Conservation (phyloP, 2,888 invertebrate species). For the Ornithoptera alexandrae region DNA sequence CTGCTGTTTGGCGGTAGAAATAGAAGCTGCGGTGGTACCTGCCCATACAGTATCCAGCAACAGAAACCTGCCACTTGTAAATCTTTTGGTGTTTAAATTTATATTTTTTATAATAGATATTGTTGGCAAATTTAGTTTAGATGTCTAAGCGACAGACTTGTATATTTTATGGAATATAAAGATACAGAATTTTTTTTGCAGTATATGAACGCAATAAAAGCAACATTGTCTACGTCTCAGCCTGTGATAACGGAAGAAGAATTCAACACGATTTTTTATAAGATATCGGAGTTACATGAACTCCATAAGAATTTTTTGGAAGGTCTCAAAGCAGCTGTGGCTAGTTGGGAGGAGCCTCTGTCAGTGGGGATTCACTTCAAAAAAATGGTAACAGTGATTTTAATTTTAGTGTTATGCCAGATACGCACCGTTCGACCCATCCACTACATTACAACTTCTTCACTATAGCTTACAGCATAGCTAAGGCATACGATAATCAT, state of each 20-base stretch:
- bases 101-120: neutral
- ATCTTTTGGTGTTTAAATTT: neutral
- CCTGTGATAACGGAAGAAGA: slow-evolving; percentile 94
- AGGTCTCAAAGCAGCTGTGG: slow-evolving; percentile 84
- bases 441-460: too few relatives aligned
- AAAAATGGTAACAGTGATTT: slow-evolving; percentile 80
- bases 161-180: too few relatives aligned
- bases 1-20: too few relatives aligned
- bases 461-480: too few relatives aligned
- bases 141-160: too few relatives aligned
- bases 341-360: slow-evolving; percentile 87
- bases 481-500: too few relatives aligned
- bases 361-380: slow-evolving; percentile 93
- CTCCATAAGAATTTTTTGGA: slow-evolving; percentile 91
- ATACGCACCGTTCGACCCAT: too few relatives aligned
- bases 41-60: too few relatives aligned
- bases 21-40: too few relatives aligned
- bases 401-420: too few relatives aligned
- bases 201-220: slow-evolving; percentile 96
- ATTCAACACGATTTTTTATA: slow-evolving; percentile 94
- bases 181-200: slow-evolving; percentile 59
- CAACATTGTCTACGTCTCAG: slow-evolving; percentile 91
- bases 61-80: too few relatives aligned
- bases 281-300: slow-evolving; percentile 92
- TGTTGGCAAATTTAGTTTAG: too few relatives aligned